Base-by-base conservation (phyloP, 2,888 invertebrate species). In the Erannis defoliaria region DNA sequence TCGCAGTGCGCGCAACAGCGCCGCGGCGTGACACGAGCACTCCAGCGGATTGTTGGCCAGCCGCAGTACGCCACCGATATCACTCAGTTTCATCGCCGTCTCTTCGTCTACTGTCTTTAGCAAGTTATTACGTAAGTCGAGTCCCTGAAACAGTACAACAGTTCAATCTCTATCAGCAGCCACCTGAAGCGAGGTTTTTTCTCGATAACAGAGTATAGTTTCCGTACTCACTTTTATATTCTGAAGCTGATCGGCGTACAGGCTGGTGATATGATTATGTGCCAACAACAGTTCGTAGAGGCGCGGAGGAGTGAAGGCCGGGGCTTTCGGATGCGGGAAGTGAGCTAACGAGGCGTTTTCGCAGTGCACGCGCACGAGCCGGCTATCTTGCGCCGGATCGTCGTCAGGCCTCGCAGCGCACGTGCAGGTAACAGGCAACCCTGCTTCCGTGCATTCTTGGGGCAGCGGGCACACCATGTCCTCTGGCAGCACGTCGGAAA, bases 391-490 rank as follows among this genome's bases (percentile, higher is more conserved):
- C 1, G 10, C 64, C 71, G 50, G 73, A 57, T 14, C 61, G 10
- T 3, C n/a, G 6, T 19, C 42, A 46, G 18, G 29, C 19, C 3
- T 14, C 10, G 3, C 29, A 16, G 12, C 9, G 37, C 55, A 45
- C 42, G 18, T 8, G 50, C 45, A 31, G n/a, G 16, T 33, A 51
- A 43, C 68, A 62, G 67, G 66, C 49, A 40, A 58, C 62, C 57
- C 66, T 60, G 26, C 48, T n/a, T n/a, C n/a, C n/a, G n/a, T n/a
- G 10, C 54, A 54, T 55, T 16, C 46, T 14, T 12, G 46, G 37
- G n/a, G 61, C 56, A 49, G 14, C 16, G 58, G 12, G 57, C 73
- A 76, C 59, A 73, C 64, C 53, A 68, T 37, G 62, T 75, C 75
- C 23, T 38, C 68, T 3, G 29, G 49, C 55, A 74, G 54, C 54